These are phyloP conservation scores for Lagopus leucura DNA, from an alignment of 2,113 vertebrate genomes.

Conservation along the genomic window DNA sequence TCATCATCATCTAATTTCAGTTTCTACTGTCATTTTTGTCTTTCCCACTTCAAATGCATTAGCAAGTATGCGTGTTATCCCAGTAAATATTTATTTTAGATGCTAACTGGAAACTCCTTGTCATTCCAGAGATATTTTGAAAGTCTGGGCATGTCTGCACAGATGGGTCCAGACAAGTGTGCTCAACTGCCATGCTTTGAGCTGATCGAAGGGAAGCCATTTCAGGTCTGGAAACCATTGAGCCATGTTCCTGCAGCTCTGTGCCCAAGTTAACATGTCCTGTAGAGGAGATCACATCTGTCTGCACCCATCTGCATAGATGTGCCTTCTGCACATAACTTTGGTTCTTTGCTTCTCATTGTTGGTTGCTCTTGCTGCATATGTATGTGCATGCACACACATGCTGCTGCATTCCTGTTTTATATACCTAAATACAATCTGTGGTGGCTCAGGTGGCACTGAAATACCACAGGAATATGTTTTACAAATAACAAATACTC, in stretches of 20 bases:
- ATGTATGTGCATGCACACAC: too few relatives aligned
- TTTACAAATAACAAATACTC: not conserved
- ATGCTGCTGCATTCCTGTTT: not conserved
- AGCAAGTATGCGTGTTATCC: not conserved
- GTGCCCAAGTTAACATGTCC: not conserved
- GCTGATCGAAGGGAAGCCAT: not conserved
- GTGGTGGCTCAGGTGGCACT: not conserved
- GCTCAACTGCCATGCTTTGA: not conserved
- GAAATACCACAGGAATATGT: not conserved
- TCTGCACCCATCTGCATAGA: not conserved
- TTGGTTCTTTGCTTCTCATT: not conserved
- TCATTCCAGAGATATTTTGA: conserved; percentile 57
- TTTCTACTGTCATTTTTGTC: conserved; percentile 32
- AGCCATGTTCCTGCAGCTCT: not conserved
- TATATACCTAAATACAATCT: not conserved
- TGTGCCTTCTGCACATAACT: not conserved
- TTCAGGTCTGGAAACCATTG: not conserved
- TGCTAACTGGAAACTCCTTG: conserved; percentile 52
- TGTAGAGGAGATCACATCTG: not conserved
- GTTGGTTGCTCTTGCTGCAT: not conserved
- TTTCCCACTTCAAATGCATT: conserved; percentile 2
- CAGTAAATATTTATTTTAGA: conserved; percentile 48
- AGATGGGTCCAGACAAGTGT: conserved; percentile 22
- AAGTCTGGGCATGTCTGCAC: conserved; percentile 23
- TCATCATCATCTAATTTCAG: conserved; percentile 36